Evolutionary conservation across 2,113 vertebrate genomes (phyloP).

Genomic region (Galeopterus variegatus): DNA sequence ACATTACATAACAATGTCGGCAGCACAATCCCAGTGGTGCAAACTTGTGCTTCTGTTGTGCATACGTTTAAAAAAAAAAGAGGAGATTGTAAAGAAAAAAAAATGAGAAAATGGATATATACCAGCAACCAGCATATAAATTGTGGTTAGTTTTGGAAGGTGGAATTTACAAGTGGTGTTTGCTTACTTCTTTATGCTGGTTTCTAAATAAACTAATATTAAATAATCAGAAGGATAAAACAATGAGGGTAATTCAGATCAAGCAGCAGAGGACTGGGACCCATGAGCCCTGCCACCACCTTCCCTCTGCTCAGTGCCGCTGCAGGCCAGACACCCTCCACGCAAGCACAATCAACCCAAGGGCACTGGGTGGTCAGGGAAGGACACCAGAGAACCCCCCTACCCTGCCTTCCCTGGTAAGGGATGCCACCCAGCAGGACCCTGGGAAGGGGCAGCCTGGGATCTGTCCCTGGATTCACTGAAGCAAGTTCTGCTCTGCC

Average conservation of each 20-base stretch:
- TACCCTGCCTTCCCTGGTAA: background rate
- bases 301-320: background rate
- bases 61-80: background rate
- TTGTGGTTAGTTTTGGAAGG: background rate
- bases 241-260: fast-evolving
- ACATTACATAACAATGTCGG: fast-evolving
- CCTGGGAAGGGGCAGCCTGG: background rate
- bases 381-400: background rate
- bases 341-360: background rate
- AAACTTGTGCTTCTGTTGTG: fast-evolving
- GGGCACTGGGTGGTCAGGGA: background rate
- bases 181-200: background rate
- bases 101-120: background rate
- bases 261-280: too few relatives aligned
- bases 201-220: background rate
- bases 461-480: background rate
- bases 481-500: background rate
- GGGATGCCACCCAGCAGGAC: background rate
- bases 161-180: background rate
- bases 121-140: background rate
- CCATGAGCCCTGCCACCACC: background rate
- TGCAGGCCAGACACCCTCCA: fast-evolving
- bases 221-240: background rate
- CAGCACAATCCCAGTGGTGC: background rate
- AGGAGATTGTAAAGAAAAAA: background rate